Conservation (phyloP, 2,888 invertebrate genomes). For the Branchellion lobata region DNA sequence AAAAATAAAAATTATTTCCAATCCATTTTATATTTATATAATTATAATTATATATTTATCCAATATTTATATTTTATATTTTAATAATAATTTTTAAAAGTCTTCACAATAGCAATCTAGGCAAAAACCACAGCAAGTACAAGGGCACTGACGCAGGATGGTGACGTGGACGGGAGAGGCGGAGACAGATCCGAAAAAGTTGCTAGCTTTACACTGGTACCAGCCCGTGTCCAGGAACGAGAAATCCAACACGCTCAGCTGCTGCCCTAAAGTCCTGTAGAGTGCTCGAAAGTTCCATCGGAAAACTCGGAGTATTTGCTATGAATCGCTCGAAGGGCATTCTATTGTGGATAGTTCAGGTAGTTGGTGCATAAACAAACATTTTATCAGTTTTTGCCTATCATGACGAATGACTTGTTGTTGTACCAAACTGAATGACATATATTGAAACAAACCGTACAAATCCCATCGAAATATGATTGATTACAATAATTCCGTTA, state of each 20-base stretch:
- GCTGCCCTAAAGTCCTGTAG: conserved; percentile 55
- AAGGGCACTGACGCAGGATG: conserved; percentile 54
- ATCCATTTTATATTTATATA: too few species aligned
- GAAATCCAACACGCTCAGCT: conserved; percentile 55
- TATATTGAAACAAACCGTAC: neutral
- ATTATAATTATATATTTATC: too few species aligned
- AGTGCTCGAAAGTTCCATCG: neutral
- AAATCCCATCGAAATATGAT: neutral
- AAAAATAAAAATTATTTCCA: too few species aligned
- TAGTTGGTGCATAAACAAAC: too few species aligned
- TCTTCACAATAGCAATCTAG: neutral
- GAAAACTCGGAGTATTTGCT: too few species aligned
- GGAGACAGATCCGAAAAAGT: conserved; percentile 54
- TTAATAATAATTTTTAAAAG: too few species aligned
- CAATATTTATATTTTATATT: too few species aligned
- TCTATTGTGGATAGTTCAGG: too few species aligned
- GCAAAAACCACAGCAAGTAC: neutral
- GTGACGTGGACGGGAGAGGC: conserved; percentile 54
- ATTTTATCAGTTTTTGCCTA: too few species aligned
- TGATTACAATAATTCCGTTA: too few species aligned
- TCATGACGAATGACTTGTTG: too few species aligned
- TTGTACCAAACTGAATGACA: neutral
- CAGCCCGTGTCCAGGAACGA: conserved; percentile 57
- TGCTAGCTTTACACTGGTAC: conserved; percentile 56
- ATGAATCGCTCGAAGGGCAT: too few species aligned